Conservation (phyloP, 2,797 vertebrate genomes). For the Neosilurus mollespiculum region DNA sequence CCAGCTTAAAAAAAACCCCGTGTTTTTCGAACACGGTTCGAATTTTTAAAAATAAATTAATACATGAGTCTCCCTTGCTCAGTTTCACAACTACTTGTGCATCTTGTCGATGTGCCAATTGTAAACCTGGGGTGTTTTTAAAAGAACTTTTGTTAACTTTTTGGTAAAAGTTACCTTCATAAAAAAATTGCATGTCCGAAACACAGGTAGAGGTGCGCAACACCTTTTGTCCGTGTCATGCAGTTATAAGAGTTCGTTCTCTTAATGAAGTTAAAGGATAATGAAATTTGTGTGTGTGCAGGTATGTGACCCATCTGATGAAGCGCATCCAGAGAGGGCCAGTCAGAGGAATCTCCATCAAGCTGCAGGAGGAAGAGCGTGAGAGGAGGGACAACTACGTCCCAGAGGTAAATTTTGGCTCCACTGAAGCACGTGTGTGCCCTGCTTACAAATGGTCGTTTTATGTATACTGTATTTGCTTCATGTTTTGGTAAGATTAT, state of each 20-base stretch:
- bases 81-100: not conserved
- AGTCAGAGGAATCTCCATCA: constrained; percentile 95
- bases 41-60: not conserved
- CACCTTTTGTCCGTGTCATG: not conserved
- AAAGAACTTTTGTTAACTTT: too few species aligned
- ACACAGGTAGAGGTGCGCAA: not conserved
- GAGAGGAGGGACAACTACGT: constrained; percentile 95
- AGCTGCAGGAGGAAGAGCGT: constrained; percentile 94
- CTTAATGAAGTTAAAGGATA: not conserved
- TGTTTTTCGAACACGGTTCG: not conserved
- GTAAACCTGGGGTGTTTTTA: too few species aligned
- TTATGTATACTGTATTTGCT: not conserved
- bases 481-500: not conserved
- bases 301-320: constrained; percentile 96
- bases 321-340: constrained; percentile 94
- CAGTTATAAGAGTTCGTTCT: not conserved
- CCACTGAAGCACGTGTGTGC: too few species aligned
- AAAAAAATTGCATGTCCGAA: not conserved
- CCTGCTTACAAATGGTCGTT: not conserved
- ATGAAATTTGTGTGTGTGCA: constrained; percentile 53
- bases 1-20: not conserved
- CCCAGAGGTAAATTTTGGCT: constrained; percentile 78
- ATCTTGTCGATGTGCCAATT: too few species aligned
- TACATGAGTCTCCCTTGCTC: not conserved
- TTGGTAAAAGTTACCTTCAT: too few species aligned